Base-by-base conservation (phyloP, 1,140 invertebrate species). In the Drosophila baimaii region DNA sequence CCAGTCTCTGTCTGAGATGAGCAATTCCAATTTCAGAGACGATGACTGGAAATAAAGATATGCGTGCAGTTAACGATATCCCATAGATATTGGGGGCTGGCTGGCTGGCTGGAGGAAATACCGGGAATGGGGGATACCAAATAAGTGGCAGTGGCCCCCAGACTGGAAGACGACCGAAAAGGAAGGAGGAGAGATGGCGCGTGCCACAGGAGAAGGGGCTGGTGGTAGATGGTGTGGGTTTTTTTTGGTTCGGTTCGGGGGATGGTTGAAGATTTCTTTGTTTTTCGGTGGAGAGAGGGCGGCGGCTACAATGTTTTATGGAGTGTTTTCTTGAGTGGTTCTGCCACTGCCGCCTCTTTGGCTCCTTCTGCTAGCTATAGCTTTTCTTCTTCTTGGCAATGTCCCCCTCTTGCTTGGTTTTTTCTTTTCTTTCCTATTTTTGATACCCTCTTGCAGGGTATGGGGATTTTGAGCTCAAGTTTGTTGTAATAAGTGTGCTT, bases 301-400 rank as follows among this genome's bases (percentile, higher is more conserved):
- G 59, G 23, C n/a, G 49, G 33, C 41, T 23, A 83, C 76, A 82
- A 82, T 86, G 75, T 86, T 86, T 83, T 86, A 86, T 86, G 79
- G 79, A 86, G 83, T 89, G 80, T 88, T 89, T 71, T 78, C 73
- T 73, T 88, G 83, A 86, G 84, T 88, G 84, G 80, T 55, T 82
- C 74, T 55, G 57, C 52, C 21, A 47, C 68, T 62, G 73, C 66
- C 74, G 59, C 55, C 55, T 65, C 47, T 19, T 21, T 73, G 57
- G 59, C 33, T 73, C 37, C 46, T 44, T 61, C 13, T 63, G 56
- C 44, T 51, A 17, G 37, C 56, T 6, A n/a, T 44, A 17, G 37
- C 56, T 6, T 12, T 44, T 17, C 58, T 8, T 51, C 3, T 15
- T 21, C 12, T 17, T 13, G 25, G 46, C 25, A 12, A 15, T 5